A percentile compares a stretch with the other conserved stretches of the same genome.
These are phyloP conservation scores for Cephus nigrinus DNA, from an alignment of 2,888 invertebrate species.

Conservation along the genomic window DNA sequence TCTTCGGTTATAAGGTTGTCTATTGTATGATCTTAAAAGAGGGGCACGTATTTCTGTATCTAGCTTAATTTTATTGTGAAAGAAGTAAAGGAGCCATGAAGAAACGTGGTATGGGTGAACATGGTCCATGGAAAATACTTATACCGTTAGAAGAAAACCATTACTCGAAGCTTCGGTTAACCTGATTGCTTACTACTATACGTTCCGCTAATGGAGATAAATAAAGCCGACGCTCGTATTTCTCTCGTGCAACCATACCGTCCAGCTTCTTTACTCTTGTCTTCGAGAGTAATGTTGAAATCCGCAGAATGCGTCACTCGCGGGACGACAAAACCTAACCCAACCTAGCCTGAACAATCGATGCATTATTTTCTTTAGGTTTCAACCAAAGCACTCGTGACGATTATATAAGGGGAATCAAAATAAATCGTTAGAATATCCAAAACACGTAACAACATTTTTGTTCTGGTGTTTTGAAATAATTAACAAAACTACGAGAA, in stretches of 20 bases:
- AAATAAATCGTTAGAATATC: too few relatives aligned
- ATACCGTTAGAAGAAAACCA: not conserved
- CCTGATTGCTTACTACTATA: not conserved
- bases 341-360: too few relatives aligned
- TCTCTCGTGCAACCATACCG: not conserved
- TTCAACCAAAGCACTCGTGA: too few relatives aligned
- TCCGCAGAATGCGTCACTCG: not conserved
- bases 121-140: not conserved
- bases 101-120: not conserved
- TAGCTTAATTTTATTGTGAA: not conserved
- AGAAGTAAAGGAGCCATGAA: not conserved
- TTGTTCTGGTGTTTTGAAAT: not conserved
- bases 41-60: not conserved
- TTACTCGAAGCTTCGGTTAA: conserved; percentile 3
- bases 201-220: conserved; percentile 4
- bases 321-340: not conserved
- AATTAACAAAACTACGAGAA: not conserved
- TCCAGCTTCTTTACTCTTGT: not conserved
- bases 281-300: not conserved
- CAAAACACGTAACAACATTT: not conserved
- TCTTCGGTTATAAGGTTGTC: not conserved
- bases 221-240: conserved; percentile 1
- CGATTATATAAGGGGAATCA: too few relatives aligned
- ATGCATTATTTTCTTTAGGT: too few relatives aligned
- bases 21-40: not conserved